Percentiles rank a stretch among this genome's conserved stretches.
These are phyloP conservation scores for Gulo gulo DNA, from an alignment of 2,113 vertebrate genomes.

Conservation along the genomic window DNA sequence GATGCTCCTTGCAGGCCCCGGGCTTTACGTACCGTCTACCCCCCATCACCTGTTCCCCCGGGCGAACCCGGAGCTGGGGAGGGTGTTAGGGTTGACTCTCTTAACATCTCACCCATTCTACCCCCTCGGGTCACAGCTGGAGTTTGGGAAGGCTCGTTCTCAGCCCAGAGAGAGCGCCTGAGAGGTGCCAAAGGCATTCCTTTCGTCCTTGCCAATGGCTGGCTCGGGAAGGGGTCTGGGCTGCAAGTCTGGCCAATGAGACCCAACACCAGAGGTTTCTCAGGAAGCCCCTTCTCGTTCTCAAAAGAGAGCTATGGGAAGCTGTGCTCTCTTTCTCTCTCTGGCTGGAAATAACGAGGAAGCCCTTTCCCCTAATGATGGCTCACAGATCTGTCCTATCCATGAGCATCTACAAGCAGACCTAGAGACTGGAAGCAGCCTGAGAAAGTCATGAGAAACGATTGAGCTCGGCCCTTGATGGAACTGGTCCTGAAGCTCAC, in stretches of 20 bases:
- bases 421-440: fast-evolving
- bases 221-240: background rate
- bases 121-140: background rate
- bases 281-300: background rate
- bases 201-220: background rate
- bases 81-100: background rate
- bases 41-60: background rate
- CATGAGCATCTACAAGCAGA: background rate
- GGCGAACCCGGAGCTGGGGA: background rate
- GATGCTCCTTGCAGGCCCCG: background rate
- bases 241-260: background rate
- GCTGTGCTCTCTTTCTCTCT: background rate
- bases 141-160: background rate
- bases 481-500: background rate
- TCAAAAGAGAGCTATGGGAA: background rate
- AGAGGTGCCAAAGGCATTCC: background rate
- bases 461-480: background rate
- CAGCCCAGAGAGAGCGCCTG: background rate
- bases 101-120: fast-evolving
- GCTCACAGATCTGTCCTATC: background rate
- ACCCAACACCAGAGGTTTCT: background rate
- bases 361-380: background rate
- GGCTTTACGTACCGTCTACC: fast-evolving
- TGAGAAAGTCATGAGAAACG: background rate
- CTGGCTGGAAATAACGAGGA: background rate